phyloP scores from a whole-genome alignment of 1,140 invertebrate species.

The Drosophila seguyi region DNA sequence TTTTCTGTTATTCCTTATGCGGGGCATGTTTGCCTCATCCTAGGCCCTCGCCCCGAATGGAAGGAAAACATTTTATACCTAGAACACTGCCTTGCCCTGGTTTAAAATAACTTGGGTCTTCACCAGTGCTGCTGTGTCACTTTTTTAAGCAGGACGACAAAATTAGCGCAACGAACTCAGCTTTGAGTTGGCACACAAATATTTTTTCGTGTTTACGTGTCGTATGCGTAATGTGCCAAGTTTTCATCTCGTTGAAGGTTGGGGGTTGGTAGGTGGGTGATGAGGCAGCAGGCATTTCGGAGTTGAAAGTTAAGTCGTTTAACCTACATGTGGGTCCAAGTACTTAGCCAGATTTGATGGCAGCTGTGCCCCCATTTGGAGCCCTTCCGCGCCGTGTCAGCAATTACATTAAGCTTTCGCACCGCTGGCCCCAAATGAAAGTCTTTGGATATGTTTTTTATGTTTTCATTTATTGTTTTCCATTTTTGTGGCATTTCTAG shows the following conservation, averaged over 20 bases:
- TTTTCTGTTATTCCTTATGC: slow-evolving; percentile 52
- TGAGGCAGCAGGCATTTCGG: slow-evolving; percentile 22
- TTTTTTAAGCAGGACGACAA: slow-evolving; percentile 55
- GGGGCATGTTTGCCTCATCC: slow-evolving; percentile 39
- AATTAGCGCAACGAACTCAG: slow-evolving; percentile 72
- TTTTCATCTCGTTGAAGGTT: slow-evolving; percentile 12
- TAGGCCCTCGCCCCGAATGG: background rate
- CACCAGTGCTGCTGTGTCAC: slow-evolving; percentile 24
- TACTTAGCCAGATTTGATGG: slow-evolving; percentile 64
- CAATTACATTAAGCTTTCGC: slow-evolving; percentile 75
- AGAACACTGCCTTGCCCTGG: slow-evolving; percentile 31
- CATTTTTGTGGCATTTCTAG: slow-evolving; percentile 60
- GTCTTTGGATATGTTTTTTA: slow-evolving; percentile 1
- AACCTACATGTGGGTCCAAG: slow-evolving; percentile 56
- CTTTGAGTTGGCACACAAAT: slow-evolving; percentile 13
- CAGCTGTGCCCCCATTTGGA: slow-evolving; percentile 13
- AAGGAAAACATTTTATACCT: slow-evolving; percentile 4
- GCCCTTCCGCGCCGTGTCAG: background rate
- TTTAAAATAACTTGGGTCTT: slow-evolving; percentile 48
- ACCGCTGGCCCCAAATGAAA: slow-evolving; percentile 16
- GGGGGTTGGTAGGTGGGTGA: background rate
- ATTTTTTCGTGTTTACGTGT: slow-evolving; percentile 49
- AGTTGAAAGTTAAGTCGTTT: slow-evolving; percentile 68
- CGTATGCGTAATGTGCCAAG: slow-evolving; percentile 66
- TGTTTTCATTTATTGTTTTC: slow-evolving; percentile 38